Evolutionary conservation across 2,797 vertebrate genomes (phyloP).

Genomic region (Chaetophractus vellerosus): DNA sequence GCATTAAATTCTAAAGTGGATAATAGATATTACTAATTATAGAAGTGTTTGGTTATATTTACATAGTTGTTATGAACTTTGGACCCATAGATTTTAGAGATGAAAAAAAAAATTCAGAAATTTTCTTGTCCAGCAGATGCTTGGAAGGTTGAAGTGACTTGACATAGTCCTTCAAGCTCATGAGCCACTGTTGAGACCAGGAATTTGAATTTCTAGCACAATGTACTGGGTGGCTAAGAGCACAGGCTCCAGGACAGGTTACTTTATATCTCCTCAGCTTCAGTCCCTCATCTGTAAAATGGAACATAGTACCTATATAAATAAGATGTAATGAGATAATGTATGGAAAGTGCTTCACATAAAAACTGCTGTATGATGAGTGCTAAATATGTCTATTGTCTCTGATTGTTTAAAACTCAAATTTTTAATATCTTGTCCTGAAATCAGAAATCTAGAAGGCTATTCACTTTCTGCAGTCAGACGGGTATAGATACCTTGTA

Average conservation of each 20-base stretch:
- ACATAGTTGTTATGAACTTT: neutral
- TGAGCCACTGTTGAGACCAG: neutral
- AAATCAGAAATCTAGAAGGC: neutral
- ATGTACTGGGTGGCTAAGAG: neutral
- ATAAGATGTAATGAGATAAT: too few species aligned
- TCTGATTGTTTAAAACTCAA: neutral
- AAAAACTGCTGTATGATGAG: neutral
- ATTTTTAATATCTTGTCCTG: neutral
- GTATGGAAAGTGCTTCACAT: neutral
- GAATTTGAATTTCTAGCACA: constrained; percentile 2
- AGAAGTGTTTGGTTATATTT: neutral
- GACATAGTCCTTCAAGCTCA: neutral
- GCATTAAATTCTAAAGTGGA: neutral
- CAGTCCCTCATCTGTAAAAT: neutral
- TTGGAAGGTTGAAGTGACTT: neutral
- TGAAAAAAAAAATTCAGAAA: neutral
- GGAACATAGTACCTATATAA: neutral
- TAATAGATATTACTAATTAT: neutral
- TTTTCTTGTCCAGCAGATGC: neutral
- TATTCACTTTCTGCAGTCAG: neutral
- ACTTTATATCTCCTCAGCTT: neutral
- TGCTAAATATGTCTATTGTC: neutral
- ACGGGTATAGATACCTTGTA: neutral
- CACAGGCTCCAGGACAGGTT: neutral
- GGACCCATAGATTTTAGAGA: constrained; percentile 20